Evolutionary conservation across 2,113 vertebrate species (phyloP), one percentile per base, ranked within the genome.

Genomic region (Pitta sordida): DNA sequence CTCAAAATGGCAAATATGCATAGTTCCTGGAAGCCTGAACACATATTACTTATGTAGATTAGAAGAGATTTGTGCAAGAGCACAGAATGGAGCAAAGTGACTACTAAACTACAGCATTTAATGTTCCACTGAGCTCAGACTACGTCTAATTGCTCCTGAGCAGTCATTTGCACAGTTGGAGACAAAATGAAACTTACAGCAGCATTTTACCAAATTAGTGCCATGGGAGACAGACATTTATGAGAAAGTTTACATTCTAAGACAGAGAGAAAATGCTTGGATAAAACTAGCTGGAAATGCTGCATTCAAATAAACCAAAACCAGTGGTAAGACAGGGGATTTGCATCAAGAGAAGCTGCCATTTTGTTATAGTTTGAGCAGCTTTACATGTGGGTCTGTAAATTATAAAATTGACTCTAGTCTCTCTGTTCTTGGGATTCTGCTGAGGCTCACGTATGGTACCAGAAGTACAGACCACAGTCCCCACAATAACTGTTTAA

Each of bases 21-120:
- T 0, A 3, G 34, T 19, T 90, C 32, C 52, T 58, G 34, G 75
- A 77, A 88, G 76, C 64, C 70, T 76, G 60, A 0, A 1, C 48
- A 32, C 69, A 68, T 48, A 60, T 26, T 92, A 75, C 73, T 83
- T 76, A 75, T 15, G 73, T 9, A 93, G 88, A 92, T 93, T 68
- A 93, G 67, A 22, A 63, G n/a, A 94, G 82, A 87, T 90, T 75
- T 91, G 81, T 90, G 75, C 83, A 95, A 75, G 58, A 92, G 86
- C 86, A 91, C 43, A 87, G 83, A 67, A 80, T 0, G 1, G 43
- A 67, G 90, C 59, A 32, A 51, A 91, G 22, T 36, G 43, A 81
- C 79, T 93, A 73, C 82, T 83, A 39, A 96, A 85, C 74, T 77
- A 86, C 75, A 68, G 62, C 81, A 90, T 86, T 88, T 52, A 76